Evolutionary conservation across 2,113 vertebrate species (phyloP).

Genomic region (Catagonus wagneri): DNA sequence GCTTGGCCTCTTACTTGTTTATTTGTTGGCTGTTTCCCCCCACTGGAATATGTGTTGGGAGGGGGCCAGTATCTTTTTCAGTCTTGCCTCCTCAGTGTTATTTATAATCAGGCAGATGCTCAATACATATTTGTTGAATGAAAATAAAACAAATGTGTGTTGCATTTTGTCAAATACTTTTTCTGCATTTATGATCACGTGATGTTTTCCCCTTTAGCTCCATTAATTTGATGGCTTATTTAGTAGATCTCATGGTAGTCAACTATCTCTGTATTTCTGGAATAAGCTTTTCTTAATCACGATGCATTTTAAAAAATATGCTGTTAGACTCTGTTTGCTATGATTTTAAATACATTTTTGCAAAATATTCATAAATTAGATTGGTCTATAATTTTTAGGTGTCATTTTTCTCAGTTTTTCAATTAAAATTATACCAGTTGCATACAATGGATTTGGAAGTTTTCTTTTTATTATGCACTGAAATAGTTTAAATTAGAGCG

Average conservation of each 20-base stretch:
- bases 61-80: not conserved
- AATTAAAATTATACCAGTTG: constrained; percentile 56
- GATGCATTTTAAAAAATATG: not conserved
- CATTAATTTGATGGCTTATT: constrained; percentile 38
- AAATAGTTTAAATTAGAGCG: constrained; percentile 43
- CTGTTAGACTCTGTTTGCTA: not conserved
- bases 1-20: not conserved
- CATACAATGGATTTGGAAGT: constrained; percentile 31
- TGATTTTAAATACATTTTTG: constrained; percentile 25
- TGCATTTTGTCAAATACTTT: constrained; percentile 64
- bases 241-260: constrained; percentile 7
- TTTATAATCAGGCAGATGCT: constrained; percentile 52
- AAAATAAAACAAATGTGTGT: constrained; percentile 69
- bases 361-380: constrained; percentile 27
- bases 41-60: not conserved
- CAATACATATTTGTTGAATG: constrained; percentile 70
- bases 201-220: constrained; percentile 16
- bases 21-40: not conserved
- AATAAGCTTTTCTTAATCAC: constrained; percentile 36
- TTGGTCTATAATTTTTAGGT: constrained; percentile 29
- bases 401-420: not conserved
- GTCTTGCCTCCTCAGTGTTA: not conserved
- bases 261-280: not conserved
- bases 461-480: constrained; percentile 29
- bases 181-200: constrained; percentile 5